Conservation (phyloP, 2,888 invertebrate species). For the Argynnis bischoffii region DNA sequence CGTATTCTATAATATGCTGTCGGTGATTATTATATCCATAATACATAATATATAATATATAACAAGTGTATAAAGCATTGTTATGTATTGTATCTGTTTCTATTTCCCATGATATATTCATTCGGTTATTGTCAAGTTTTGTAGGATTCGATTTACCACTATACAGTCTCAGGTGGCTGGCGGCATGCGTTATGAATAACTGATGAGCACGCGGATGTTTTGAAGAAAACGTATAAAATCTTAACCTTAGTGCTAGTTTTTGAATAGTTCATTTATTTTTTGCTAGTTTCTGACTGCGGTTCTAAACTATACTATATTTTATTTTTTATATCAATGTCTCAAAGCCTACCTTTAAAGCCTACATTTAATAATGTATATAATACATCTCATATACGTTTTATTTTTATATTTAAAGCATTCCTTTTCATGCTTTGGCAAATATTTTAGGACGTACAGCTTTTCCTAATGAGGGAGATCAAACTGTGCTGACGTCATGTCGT, state of each 20-base stretch:
- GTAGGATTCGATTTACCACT: slow-evolving; percentile 26
- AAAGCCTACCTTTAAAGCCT: no score
- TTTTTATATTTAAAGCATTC: background rate
- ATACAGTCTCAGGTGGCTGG: slow-evolving; percentile 27
- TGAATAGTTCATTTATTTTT: no score
- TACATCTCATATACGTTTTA: no score
- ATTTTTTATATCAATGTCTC: no score
- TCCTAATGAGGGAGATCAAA: slow-evolving; percentile 12
- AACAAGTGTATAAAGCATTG: background rate
- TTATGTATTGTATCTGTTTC: slow-evolving; percentile 13
- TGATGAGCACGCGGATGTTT: slow-evolving; percentile 18
- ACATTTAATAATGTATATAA: no score
- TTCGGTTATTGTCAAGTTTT: slow-evolving; percentile 25
- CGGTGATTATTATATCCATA: background rate
- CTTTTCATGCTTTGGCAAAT: background rate
- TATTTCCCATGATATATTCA: slow-evolving; percentile 13
- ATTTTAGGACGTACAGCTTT: slow-evolving; percentile 8
- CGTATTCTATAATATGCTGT: no score
- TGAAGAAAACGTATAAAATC: slow-evolving; percentile 3
- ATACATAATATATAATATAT: no score
- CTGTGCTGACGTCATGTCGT: slow-evolving; percentile 17
- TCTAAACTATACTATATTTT: no score
- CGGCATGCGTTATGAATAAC: slow-evolving; percentile 18
- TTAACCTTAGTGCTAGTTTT: background rate
- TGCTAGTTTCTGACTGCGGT: no score